phyloP scores from a whole-genome alignment of 2,888 invertebrate species.

The Catocala fraxini region DNA sequence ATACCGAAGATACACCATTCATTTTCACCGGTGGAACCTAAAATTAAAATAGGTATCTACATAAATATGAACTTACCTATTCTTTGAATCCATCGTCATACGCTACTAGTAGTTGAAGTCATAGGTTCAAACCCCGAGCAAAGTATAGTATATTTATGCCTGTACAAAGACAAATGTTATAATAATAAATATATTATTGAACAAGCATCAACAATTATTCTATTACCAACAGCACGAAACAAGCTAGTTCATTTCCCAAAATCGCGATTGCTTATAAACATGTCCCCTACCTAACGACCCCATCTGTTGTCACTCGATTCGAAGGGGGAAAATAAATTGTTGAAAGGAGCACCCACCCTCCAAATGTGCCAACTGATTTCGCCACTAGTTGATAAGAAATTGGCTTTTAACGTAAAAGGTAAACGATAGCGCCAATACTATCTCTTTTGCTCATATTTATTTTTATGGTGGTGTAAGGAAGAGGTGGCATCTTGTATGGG shows the following conservation, averaged over 20 bases:
- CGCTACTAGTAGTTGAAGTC: no score
- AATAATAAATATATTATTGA: no score
- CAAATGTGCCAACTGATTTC: constrained; percentile 50
- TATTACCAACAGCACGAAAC: no score
- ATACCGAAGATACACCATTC: no score
- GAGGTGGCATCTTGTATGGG: constrained; percentile 9
- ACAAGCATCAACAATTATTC: no score
- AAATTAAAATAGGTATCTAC: no score
- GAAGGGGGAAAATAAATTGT: constrained; percentile 66
- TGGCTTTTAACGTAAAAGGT: constrained; percentile 49
- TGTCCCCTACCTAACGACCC: constrained; percentile 36
- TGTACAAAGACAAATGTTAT: no score
- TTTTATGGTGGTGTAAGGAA: constrained; percentile 21
- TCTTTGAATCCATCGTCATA: no score
- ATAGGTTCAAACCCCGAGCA: no score
- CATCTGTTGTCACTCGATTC: constrained; percentile 65
- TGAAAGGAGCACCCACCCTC: constrained; percentile 51
- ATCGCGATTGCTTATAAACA: constrained; percentile 35
- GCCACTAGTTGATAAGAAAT: constrained; percentile 51
- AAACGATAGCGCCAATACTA: constrained; percentile 30
- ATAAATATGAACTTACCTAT: no score
- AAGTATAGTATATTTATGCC: no score
- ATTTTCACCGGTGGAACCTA: no score
- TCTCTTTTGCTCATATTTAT: constrained; percentile 38
- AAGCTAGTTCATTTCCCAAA: neutral